Evolutionary conservation across 2,113 vertebrate species (phyloP).

Genomic region (Cyprinus carpio): DNA sequence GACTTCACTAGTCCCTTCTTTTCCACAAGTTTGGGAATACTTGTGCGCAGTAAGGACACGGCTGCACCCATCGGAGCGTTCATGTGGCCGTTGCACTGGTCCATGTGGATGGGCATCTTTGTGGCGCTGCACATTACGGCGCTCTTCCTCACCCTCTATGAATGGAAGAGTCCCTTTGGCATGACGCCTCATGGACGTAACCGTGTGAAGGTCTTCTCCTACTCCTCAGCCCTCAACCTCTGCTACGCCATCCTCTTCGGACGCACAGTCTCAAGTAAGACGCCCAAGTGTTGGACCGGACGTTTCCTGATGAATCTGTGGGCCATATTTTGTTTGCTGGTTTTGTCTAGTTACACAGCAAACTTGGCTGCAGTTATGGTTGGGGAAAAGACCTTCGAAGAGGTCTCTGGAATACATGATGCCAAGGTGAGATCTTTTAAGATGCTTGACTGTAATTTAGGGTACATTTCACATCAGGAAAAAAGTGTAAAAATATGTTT

Average conservation of each 20-base stretch:
- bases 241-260: constrained; percentile 97
- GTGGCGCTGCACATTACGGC: constrained; percentile 90
- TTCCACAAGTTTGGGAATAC: constrained; percentile 95
- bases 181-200: constrained; percentile 94
- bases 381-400: constrained; percentile 94
- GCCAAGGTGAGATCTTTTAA: constrained; percentile 82
- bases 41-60: constrained; percentile 88
- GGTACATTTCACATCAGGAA: neutral
- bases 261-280: constrained; percentile 93
- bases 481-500: too few species aligned
- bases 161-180: constrained; percentile 96
- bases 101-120: constrained; percentile 97
- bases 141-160: constrained; percentile 93
- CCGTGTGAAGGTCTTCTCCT: constrained; percentile 90
- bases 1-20: constrained; percentile 98
- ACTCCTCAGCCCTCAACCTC: constrained; percentile 96
- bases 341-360: constrained; percentile 96
- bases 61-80: constrained; percentile 92
- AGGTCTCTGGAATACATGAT: constrained; percentile 92
- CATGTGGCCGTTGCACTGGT: constrained; percentile 97
- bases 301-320: constrained; percentile 98
- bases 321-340: constrained; percentile 97
- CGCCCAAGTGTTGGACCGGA: constrained; percentile 93
- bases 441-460: neutral
- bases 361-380: constrained; percentile 97